Evolutionary conservation across 2,888 invertebrate species (phyloP).

Genomic region (Erebia palarica): DNA sequence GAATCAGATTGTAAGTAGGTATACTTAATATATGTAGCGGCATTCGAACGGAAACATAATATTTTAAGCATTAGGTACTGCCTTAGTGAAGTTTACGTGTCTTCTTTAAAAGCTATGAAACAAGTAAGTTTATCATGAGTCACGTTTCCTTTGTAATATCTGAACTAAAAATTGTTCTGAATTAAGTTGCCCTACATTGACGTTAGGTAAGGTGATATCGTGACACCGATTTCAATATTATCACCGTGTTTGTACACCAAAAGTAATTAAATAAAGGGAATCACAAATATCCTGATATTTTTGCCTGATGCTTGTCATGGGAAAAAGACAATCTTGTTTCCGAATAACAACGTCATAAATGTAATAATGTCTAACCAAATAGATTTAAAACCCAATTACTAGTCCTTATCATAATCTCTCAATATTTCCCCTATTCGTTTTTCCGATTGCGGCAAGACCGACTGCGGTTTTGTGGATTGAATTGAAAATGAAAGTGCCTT

Average conservation of each 20-base stretch:
- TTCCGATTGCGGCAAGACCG: slow-evolving; percentile 31
- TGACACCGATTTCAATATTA: neutral
- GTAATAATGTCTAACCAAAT: slow-evolving; percentile 6
- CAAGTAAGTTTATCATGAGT: too few relatives aligned
- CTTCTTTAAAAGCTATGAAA: too few relatives aligned
- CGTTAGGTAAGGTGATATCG: neutral
- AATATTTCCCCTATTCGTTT: slow-evolving; percentile 41
- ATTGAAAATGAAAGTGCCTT: slow-evolving; percentile 19
- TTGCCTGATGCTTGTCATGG: neutral
- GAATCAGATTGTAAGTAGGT: too few relatives aligned
- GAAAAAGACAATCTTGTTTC: neutral
- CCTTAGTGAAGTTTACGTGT: too few relatives aligned
- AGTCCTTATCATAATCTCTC: slow-evolving; percentile 19
- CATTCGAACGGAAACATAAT: too few relatives aligned
- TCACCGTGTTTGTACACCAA: neutral
- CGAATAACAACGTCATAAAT: slow-evolving; percentile 6
- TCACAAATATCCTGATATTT: neutral
- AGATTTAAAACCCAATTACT: slow-evolving; percentile 17
- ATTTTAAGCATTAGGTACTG: too few relatives aligned
- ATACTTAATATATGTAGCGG: too few relatives aligned
- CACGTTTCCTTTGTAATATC: too few relatives aligned
- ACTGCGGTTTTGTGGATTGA: slow-evolving; percentile 18
- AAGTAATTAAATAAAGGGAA: neutral
- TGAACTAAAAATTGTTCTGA: too few relatives aligned
- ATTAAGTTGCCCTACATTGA: too few relatives aligned